Base-by-base conservation (phyloP, 2,113 vertebrate species). In the Grus americana region DNA sequence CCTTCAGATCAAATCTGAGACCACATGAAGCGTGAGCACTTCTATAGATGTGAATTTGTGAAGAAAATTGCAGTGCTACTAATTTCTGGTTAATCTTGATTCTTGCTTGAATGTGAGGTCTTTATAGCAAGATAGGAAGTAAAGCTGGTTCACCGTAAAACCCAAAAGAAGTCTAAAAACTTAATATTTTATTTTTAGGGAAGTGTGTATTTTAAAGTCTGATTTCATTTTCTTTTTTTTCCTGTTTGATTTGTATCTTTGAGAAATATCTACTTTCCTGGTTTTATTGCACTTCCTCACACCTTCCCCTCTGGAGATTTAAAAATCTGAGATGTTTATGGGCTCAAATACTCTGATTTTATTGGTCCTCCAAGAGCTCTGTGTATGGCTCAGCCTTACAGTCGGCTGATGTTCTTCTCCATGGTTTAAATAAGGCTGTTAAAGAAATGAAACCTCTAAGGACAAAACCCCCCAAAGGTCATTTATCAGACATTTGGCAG, bases 251-350 rank as follows among this genome's bases (percentile, higher is more conserved):
- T 87, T 66, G 34, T 75, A 55, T 88, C 80, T 93, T 87, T 84
- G 72, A 76, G 76, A 92, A 91, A 81, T 70, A 82, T 55, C 59
- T 86, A 54, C 67, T 94, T 92, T 83, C 89, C 74, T 73, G 38
- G 0, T 32, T 88, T 83, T 79, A 59, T 52, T 54, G 65, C 9
- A 42, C 74, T 78, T 79, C 80, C 70, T 95, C 36, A 87, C 50
- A 93, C 22, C 26, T 78, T 71, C 42, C 24, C 4, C 47, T 75
- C 68, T 58, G n/a, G 92, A 92, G 79, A 91, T 86, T 95, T 94
- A 76, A 68, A 96, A 96, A 95, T 85, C 20, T 46, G 74, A 73
- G 52, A 72, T 86, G 52, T 93, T 95, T 91, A 76, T 86, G 88
- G 72, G 79, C 62, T 74, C 82, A 65, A 80, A 87, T 52, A 83